Evolutionary conservation across 2,113 vertebrate species (phyloP).

Genomic region (Plectropomus leopardus): DNA sequence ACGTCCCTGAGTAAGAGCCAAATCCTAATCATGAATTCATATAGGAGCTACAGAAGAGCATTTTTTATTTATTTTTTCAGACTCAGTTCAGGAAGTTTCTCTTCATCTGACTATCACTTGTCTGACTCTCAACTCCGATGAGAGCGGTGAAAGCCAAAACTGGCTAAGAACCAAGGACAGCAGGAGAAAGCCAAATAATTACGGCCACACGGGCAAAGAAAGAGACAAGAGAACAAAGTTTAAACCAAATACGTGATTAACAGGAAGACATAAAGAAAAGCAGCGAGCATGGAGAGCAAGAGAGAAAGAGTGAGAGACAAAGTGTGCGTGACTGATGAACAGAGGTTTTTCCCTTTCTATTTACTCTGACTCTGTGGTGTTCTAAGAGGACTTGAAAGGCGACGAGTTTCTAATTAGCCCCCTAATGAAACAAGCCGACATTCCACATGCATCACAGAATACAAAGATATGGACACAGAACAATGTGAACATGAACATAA

Average conservation of each 20-base stretch:
- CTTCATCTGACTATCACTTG: conserved; percentile 42
- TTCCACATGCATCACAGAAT: conserved; percentile 44
- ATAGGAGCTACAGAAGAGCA: background rate
- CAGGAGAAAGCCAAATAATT: conserved; percentile 61
- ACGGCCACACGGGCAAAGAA: conserved; percentile 30
- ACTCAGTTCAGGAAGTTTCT: conserved; percentile 9
- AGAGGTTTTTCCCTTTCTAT: conserved; percentile 28
- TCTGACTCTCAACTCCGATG: background rate
- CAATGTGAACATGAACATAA: conserved; percentile 56
- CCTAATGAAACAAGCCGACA: conserved; percentile 52
- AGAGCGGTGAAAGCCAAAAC: conserved; percentile 25
- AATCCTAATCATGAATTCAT: conserved; percentile 4
- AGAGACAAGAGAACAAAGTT: conserved; percentile 54
- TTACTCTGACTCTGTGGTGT: conserved; percentile 29
- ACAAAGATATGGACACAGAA: conserved; percentile 48
- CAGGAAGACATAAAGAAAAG: conserved; percentile 35
- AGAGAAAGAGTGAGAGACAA: conserved; percentile 31
- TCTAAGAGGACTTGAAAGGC: conserved; percentile 50
- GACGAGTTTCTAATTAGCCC: conserved; percentile 66
- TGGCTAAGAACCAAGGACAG: conserved; percentile 45
- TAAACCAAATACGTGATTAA: conserved; percentile 55
- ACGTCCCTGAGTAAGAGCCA: background rate
- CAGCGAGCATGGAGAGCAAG: background rate
- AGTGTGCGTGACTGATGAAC: conserved; percentile 60
- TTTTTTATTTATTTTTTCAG: background rate